Base-by-base conservation (phyloP, 2,888 invertebrate species). In the Muschampia plurimacula region DNA sequence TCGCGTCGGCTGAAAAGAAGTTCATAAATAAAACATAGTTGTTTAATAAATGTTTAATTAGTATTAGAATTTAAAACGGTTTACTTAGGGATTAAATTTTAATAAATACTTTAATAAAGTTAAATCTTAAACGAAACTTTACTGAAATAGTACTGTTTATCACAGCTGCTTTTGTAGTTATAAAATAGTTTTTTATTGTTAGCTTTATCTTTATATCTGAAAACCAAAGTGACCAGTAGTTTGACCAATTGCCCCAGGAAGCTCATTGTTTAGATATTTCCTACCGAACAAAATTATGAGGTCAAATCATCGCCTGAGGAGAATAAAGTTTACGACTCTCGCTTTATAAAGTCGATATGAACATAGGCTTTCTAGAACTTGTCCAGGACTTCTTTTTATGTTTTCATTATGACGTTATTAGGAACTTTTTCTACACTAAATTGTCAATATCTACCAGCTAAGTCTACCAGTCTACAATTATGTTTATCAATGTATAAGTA, bases 271-370 rank as follows among this genome's bases (percentile, higher is more conserved):
- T 57, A 69, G 68, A 49, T 44, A 67, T 41, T 22, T 0, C 22
- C 22, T 22, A 39, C 41, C 67, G 28, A 67, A 52, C 49, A 77
- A 76, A 75, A 75, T 79, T 83, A 81, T 81, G 75, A 36, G 78
- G 77, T 77, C 82, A 80, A 22, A 22, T 22, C 86, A 82, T 69
- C 74, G 77, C 81, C 80, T 87, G 86, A 87, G 86, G 88, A 89
- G 85, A 84, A 81, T 79, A 79, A 81, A 81, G 81, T 91, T 91
- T 89, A 91, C 81, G 83, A 79, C 79, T 81, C 81, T 83, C 85
- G 82, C 82, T 84, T 83, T 88, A 91, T 90, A 90, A 90, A 90
- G 85, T 77, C 80, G 82, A 80, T 83, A 86, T 90, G 89, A 89
- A 52, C 52, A 22, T 52, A 91, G 80, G 79, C 84, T 77, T 84